Evolutionary conservation across 2,113 vertebrate genomes (phyloP).

Genomic region (Toxostoma redivivum): DNA sequence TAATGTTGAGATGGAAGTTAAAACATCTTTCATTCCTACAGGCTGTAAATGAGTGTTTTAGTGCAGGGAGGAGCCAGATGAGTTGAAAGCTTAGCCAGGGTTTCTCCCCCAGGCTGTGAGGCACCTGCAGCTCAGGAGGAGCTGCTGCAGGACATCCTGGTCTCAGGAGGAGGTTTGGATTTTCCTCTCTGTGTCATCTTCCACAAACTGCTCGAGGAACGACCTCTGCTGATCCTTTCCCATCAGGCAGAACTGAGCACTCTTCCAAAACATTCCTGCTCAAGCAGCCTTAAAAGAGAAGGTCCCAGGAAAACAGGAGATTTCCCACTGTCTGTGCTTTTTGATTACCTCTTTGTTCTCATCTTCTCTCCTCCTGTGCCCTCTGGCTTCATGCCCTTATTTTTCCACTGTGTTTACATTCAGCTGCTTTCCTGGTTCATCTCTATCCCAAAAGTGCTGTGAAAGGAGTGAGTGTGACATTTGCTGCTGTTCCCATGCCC

Average conservation of each 20-base stretch:
- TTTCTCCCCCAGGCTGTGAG: background rate
- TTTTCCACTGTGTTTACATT: background rate
- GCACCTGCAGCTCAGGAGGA: background rate
- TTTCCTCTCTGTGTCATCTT: background rate
- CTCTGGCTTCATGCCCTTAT: background rate
- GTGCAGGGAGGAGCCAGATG: background rate
- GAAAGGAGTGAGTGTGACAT: fast-evolving
- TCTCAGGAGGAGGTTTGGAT: background rate
- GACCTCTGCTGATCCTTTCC: background rate
- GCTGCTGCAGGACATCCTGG: background rate
- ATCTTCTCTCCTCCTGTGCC: background rate
- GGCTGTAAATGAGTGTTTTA: background rate
- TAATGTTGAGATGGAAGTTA: background rate
- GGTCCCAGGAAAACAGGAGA: background rate
- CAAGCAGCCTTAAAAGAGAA: background rate
- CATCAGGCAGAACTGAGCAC: background rate
- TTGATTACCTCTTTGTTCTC: background rate
- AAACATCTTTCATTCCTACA: background rate
- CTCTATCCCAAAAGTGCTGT: background rate
- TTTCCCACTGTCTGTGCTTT: background rate
- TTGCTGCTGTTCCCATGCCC: fast-evolving
- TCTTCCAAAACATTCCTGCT: background rate
- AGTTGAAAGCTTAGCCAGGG: background rate
- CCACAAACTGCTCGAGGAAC: background rate
- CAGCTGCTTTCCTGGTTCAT: background rate